These are phyloP conservation scores for Prenolepis imparis DNA, from an alignment of 2,888 invertebrate species.

Conservation along the genomic window DNA sequence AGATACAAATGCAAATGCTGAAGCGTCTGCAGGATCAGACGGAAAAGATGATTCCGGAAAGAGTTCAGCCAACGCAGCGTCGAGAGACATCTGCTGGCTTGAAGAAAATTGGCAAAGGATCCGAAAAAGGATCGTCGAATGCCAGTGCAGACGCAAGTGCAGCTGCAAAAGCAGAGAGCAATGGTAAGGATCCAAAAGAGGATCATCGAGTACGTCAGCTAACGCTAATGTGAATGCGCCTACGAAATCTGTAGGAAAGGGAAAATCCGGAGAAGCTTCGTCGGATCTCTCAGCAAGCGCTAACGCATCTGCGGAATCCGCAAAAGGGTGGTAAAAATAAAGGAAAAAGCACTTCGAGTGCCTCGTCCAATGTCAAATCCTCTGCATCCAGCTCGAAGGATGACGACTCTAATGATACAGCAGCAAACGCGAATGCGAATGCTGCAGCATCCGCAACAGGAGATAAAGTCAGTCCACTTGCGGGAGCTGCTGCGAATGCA, in stretches of 20 bases:
- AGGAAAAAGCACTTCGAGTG: background rate
- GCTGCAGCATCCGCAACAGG: background rate
- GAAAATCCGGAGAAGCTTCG: background rate
- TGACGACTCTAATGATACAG: background rate
- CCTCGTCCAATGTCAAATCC: background rate
- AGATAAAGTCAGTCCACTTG: background rate
- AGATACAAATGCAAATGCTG: background rate
- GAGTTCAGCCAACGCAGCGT: background rate
- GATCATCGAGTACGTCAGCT: background rate
- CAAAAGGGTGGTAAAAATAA: background rate
- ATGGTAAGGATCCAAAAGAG: background rate
- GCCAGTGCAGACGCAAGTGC: background rate
- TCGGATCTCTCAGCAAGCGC: background rate
- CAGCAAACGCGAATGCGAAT: background rate
- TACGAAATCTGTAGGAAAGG: background rate
- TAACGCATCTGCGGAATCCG: background rate
- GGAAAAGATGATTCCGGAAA: background rate
- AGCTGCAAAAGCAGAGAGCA: background rate
- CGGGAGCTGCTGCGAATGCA: conserved; percentile 3
- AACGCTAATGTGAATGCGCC: background rate
- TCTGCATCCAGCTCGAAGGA: conserved; percentile 1
- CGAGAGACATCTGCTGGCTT: background rate
- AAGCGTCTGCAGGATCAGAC: background rate
- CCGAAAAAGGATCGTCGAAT: background rate
- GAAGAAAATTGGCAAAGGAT: background rate